Evolutionary conservation across 2,113 vertebrate species (phyloP), one percentile per base, ranked within the genome.

Genomic region (Corythoichthys intestinalis): DNA sequence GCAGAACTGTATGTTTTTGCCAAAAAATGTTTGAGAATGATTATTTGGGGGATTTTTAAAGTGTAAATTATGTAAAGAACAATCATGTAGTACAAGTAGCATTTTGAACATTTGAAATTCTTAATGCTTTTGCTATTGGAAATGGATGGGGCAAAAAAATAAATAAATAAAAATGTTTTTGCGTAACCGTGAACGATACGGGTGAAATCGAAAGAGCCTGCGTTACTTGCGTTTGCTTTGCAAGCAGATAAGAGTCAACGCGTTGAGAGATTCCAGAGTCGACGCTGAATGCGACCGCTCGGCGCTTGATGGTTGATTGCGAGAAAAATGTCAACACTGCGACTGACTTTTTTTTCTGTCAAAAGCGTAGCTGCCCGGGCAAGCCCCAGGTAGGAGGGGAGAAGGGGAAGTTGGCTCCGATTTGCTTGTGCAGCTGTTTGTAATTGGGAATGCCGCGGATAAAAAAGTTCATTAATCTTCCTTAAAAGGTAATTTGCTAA

Each of bases 251-350:
- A 93, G 92, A 90, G 58, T 14, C 65, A 68, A 73, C 38, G 78
- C 78, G 89, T 84, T 91, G 91, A 94, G 90, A 93, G 90, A 92
- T 66, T 74, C 69, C 72, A 85, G 84, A 88, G 69, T 73, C 67
- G 83, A 72, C 71, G 11, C 58, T 86, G 86, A 92, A 87, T 83
- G 83, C 75, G 85, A 77, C 87, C 70, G 80, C 85, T 91, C 61
- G 66, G 79, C 52, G 87, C 82, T 89, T 71, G 69, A 94, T 89
- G 91, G 88, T 88, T 90, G 87, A 93, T 70, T 76, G 91, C 88
- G 74, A 75, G 72, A 92, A 92, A 90, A 90, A 93, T 91, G 86
- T 91, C 91, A 93, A 89, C 86, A 89, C 85, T 88, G 84, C 83
- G 81, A 69, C 85, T 84, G 85, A 90, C 84, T 70, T 76, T 28